A percentile compares a stretch with the other conserved stretches of the same genome.
phyloP scores from a whole-genome alignment of 2,113 vertebrate genomes.

The Tapirus terrestris region DNA sequence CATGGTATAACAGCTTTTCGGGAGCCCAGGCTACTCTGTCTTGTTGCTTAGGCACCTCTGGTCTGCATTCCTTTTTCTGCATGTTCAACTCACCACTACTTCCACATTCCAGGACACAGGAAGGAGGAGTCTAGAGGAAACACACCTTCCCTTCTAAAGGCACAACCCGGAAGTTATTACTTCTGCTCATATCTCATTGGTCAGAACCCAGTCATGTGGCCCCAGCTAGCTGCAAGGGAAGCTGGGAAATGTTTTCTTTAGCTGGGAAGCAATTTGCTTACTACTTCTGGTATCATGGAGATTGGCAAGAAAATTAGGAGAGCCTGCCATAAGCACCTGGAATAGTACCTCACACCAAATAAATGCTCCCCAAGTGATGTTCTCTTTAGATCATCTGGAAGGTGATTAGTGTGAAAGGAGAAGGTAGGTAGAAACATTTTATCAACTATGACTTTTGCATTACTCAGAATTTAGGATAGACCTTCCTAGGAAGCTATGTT shows the following conservation, averaged over 20 bases:
- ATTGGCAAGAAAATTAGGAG: neutral
- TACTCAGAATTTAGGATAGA: conserved; percentile 3
- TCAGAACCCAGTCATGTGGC: neutral
- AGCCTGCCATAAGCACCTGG: neutral
- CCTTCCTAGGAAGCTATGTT: neutral
- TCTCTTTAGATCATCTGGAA: conserved; percentile 38
- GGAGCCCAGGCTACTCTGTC: neutral
- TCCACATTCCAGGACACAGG: neutral
- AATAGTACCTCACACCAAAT: neutral
- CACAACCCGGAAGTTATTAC: neutral
- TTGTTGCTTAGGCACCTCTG: neutral
- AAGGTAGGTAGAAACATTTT: conserved; percentile 23
- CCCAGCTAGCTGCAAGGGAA: neutral
- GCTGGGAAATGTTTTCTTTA: neutral
- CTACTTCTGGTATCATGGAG: neutral
- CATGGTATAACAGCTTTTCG: neutral
- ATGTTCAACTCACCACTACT: neutral
- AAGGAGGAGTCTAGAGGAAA: neutral
- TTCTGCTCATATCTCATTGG: neutral
- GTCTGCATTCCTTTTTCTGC: neutral
- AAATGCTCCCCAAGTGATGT: neutral
- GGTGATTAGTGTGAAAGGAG: neutral
- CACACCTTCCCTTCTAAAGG: neutral
- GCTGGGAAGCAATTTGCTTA: neutral
- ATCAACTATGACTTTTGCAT: neutral